Percentiles rank a stretch among this genome's conserved stretches.
Conservation (phyloP, 92 coral and sea anemone genomes). For the Pocillopora meandrina region DNA sequence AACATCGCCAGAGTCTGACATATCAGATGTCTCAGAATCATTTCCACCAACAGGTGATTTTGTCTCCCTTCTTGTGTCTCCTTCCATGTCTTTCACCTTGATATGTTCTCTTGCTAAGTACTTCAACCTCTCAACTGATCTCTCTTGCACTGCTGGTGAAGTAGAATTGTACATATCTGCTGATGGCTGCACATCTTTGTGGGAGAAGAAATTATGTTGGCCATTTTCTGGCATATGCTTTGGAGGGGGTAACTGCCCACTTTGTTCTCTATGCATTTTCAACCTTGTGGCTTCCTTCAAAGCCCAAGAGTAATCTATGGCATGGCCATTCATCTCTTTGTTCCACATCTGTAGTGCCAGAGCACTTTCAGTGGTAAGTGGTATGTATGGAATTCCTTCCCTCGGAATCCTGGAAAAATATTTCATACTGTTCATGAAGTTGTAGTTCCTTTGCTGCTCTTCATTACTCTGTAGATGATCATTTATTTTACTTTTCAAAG, state of each 20-base stretch:
- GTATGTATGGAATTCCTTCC: slow-evolving; percentile 19
- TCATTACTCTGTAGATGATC: neutral
- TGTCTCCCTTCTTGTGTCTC: neutral
- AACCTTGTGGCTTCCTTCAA: slow-evolving; percentile 17
- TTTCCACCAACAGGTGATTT: slow-evolving; percentile 8
- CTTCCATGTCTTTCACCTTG: neutral
- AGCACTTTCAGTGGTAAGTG: slow-evolving; percentile 19
- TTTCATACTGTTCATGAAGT: neutral
- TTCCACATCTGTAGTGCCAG: slow-evolving; percentile 10
- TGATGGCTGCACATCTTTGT: neutral
- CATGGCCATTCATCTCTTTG: neutral
- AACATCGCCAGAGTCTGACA: slow-evolving; percentile 19
- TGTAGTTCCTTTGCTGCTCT: neutral
- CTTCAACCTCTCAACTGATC: slow-evolving; percentile 37
- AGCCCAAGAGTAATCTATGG: slow-evolving; percentile 17
- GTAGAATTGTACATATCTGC: neutral
- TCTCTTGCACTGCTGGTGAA: neutral
- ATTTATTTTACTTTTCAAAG: neutral
- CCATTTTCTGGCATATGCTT: neutral
- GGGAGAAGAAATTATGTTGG: slow-evolving; percentile 10
- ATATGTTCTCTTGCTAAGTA: slow-evolving; percentile 30
- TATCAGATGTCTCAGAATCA: slow-evolving; percentile 35
- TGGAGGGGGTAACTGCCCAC: neutral
- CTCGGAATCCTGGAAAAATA: slow-evolving; percentile 14
- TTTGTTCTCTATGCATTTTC: neutral